phyloP scores from a whole-genome alignment of 1,140 invertebrate genomes.

The Cydia pomonella region DNA sequence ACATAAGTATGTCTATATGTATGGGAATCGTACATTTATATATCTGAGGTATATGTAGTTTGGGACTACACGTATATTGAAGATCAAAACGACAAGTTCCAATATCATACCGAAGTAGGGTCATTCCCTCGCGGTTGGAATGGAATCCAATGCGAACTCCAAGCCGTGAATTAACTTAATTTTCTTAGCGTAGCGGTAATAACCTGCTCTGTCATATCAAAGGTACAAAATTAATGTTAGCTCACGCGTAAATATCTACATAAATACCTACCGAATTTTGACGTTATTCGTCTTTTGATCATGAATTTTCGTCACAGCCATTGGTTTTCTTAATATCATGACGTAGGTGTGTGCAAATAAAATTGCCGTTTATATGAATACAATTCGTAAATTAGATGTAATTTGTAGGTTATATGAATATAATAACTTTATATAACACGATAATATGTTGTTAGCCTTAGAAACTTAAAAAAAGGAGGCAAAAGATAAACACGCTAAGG shows the following conservation, averaged over 20 bases:
- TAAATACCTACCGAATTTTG: conserved; percentile 27
- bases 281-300: conserved; percentile 22
- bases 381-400: background rate
- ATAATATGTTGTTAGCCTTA: too few relatives aligned
- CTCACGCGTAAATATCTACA: conserved; percentile 19
- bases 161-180: conserved; percentile 18
- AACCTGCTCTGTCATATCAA: conserved; percentile 28
- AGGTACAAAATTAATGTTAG: conserved; percentile 27
- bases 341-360: background rate
- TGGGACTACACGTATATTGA: too few relatives aligned
- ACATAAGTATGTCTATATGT: too few relatives aligned
- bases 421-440: too few relatives aligned
- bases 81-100: conserved; percentile 4
- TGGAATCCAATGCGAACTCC: conserved; percentile 21
- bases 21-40: too few relatives aligned
- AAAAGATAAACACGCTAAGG: too few relatives aligned
- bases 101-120: background rate
- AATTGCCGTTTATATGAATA: background rate
- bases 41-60: too few relatives aligned
- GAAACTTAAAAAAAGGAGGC: too few relatives aligned
- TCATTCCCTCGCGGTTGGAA: conserved; percentile 15
- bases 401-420: too few relatives aligned
- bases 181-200: conserved; percentile 32
- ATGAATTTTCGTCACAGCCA: background rate
- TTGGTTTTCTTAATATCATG: background rate